Evolutionary conservation across 2,113 vertebrate species (phyloP).

Genomic region (Dermatemys mawii): DNA sequence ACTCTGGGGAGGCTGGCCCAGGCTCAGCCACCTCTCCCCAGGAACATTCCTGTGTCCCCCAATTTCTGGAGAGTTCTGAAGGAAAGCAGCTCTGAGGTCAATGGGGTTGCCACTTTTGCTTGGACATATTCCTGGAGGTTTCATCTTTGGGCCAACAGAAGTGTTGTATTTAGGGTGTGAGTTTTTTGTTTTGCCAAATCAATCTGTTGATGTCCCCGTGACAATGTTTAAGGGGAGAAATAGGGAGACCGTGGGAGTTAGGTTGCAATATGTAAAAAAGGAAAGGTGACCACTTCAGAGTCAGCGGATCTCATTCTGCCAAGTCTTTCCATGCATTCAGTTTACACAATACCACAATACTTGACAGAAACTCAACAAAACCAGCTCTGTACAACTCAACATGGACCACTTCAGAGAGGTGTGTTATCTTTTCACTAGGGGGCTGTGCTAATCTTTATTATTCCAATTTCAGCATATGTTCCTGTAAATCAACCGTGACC

Average conservation of each 20-base stretch:
- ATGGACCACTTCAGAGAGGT: accelerated
- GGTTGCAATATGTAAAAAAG: neutral
- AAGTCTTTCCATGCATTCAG: neutral
- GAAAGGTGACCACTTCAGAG: neutral
- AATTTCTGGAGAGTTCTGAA: too few species aligned
- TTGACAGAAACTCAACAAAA: neutral
- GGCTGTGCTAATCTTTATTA: neutral
- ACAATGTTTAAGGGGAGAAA: neutral
- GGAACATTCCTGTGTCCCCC: too few species aligned
- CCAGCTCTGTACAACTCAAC: neutral
- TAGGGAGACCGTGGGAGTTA: neutral
- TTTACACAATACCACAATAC: neutral
- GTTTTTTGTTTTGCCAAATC: slow-evolving; percentile 4
- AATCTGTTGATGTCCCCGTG: neutral
- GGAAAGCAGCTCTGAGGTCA: too few species aligned
- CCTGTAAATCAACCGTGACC: neutral
- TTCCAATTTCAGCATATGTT: neutral
- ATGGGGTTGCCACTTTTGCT: too few species aligned
- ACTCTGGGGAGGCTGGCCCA: too few species aligned
- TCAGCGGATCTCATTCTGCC: accelerated
- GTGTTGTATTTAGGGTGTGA: neutral
- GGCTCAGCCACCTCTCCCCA: too few species aligned
- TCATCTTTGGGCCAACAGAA: neutral
- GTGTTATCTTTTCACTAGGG: neutral
- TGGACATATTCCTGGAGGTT: too few species aligned